Conservation (phyloP, 1,140 invertebrate species). For the Hylaeus anthracinus region DNA sequence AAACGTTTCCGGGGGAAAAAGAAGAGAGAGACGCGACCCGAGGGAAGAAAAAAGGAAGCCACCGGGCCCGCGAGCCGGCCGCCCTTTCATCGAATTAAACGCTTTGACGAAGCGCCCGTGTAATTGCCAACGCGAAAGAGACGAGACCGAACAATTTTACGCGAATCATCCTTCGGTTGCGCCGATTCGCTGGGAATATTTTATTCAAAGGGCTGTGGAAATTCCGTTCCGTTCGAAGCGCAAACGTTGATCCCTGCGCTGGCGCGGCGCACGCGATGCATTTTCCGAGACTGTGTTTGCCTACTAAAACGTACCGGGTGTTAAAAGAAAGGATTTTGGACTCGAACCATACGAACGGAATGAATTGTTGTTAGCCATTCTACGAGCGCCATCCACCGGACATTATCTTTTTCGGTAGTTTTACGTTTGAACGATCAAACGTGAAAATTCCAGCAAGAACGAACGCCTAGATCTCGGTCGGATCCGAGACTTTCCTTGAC, state of each 20-base stretch:
- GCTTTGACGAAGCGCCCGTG: constrained; percentile 21
- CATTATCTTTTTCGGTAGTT: too few species aligned
- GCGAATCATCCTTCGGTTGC: not conserved
- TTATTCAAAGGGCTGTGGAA: constrained; percentile 11
- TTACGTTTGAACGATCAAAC: too few species aligned
- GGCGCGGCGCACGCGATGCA: too few species aligned
- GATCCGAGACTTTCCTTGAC: too few species aligned
- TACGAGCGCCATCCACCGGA: too few species aligned
- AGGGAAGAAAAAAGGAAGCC: constrained; percentile 5
- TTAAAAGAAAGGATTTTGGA: too few species aligned
- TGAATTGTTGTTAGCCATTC: too few species aligned
- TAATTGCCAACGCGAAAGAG: constrained; percentile 10
- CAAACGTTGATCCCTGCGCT: not conserved
- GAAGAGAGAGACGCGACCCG: not conserved
- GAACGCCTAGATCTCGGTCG: too few species aligned
- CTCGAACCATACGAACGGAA: too few species aligned
- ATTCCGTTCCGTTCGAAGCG: not conserved
- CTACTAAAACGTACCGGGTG: not conserved
- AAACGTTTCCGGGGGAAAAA: not conserved
- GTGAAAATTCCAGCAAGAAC: too few species aligned
- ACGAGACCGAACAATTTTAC: constrained; percentile 1
- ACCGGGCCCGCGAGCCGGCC: constrained; percentile 3
- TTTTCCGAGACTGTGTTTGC: not conserved
- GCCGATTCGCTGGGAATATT: constrained; percentile 12
- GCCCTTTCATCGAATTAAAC: constrained; percentile 21